Percentiles rank a stretch among this genome's conserved stretches.
These are phyloP conservation scores for Rhombomys opimus DNA, from an alignment of 2,113 vertebrate species.

Conservation along the genomic window DNA sequence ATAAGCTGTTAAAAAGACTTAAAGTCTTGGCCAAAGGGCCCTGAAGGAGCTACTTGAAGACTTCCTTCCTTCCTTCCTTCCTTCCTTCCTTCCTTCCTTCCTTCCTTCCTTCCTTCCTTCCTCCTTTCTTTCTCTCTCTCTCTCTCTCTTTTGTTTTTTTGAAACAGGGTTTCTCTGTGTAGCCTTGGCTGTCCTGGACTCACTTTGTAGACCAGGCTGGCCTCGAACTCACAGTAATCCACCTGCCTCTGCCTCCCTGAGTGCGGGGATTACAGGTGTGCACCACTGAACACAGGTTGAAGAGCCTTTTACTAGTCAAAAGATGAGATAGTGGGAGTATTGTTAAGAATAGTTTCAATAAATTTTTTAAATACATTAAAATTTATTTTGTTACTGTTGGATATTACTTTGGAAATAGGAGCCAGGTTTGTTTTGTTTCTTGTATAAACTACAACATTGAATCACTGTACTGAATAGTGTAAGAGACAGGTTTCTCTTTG, in stretches of 20 bases:
- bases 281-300: too few species aligned
- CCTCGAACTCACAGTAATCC: too few species aligned
- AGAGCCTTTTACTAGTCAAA: background rate
- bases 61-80: too few species aligned
- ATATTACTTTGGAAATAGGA: slow-evolving; percentile 39
- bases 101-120: too few species aligned
- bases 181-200: too few species aligned
- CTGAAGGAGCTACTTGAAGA: background rate
- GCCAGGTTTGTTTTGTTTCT: background rate
- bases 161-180: too few species aligned
- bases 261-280: too few species aligned
- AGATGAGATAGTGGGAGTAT: background rate
- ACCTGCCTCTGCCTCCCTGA: too few species aligned
- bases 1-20: background rate
- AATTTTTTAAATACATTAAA: slow-evolving; percentile 8
- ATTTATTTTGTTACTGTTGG: background rate
- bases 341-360: background rate
- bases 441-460: background rate
- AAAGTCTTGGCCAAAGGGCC: background rate
- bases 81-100: too few species aligned
- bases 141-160: too few species aligned
- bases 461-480: background rate
- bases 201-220: too few species aligned
- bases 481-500: slow-evolving; percentile 41
- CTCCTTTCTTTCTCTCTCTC: too few species aligned